Percentiles rank a stretch among this genome's conserved stretches.
phyloP scores from a whole-genome alignment of 2,888 invertebrate genomes.

The Heterodera filipjevi region DNA sequence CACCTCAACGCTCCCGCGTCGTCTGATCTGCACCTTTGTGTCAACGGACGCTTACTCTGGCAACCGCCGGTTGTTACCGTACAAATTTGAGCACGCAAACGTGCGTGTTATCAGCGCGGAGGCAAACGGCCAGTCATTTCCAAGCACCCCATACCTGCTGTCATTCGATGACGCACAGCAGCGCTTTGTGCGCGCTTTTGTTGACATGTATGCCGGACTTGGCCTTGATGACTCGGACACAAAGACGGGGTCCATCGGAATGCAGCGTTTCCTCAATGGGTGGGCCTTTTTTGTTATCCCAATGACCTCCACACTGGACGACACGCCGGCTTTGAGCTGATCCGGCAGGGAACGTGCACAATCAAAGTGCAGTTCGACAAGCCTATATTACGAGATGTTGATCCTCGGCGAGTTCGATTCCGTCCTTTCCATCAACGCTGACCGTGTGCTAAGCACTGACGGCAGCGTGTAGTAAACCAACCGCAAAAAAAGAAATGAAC shows the following conservation, averaged over 20 bases:
- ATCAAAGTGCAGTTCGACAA: background rate
- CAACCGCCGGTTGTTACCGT: no score
- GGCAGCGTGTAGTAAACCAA: conserved; percentile 6
- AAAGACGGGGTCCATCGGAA: background rate
- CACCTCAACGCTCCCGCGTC: no score
- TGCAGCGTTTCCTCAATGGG: background rate
- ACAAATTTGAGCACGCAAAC: no score
- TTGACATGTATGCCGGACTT: conserved; percentile 18
- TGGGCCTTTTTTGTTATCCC: conserved; percentile 18
- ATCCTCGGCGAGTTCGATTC: conserved; percentile 10
- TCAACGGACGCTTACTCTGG: background rate
- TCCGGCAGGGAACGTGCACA: background rate
- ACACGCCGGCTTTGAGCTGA: conserved; percentile 1
- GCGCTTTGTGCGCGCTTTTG: background rate
- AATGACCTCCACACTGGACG: conserved; percentile 13
- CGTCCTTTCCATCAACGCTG: conserved; percentile 18
- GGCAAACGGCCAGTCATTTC: no score
- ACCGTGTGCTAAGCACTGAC: conserved; percentile 15
- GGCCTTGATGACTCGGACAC: conserved; percentile 4
- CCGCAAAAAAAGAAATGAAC: background rate
- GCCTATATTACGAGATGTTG: background rate
- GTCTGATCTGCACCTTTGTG: no score
- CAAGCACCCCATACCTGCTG: no score
- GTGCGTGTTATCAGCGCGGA: no score
- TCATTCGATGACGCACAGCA: no score